A percentile compares a stretch with the other conserved stretches of the same genome.
These are phyloP conservation scores for Ernsta delagoae DNA, from an alignment of 2,888 invertebrate genomes.

Conservation along the genomic window DNA sequence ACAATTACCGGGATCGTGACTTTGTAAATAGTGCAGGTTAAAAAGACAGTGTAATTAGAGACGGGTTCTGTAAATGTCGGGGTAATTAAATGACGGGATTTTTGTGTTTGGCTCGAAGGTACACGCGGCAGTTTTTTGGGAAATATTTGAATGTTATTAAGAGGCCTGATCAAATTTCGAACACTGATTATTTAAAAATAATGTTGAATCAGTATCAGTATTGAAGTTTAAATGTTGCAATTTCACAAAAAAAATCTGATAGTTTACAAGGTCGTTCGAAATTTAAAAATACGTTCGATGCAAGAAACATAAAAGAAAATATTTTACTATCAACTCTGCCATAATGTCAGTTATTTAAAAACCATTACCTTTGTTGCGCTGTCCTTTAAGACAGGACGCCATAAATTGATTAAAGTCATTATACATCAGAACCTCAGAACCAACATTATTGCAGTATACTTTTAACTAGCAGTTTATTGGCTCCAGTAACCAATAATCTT, in stretches of 20 bases:
- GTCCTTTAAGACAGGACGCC: constrained; percentile 14
- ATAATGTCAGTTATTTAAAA: neutral
- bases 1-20: constrained; percentile 75
- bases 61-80: constrained; percentile 48
- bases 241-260: neutral
- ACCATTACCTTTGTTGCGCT: constrained; percentile 7
- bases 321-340: neutral
- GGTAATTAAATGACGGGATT: constrained; percentile 25
- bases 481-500: constrained; percentile 62
- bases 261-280: too few relatives aligned
- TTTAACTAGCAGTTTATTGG: constrained; percentile 51
- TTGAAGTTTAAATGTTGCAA: too few relatives aligned
- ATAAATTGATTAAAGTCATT: constrained; percentile 37
- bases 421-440: constrained; percentile 23
- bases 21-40: constrained; percentile 63
- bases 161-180: neutral
- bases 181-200: too few relatives aligned
- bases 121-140: neutral
- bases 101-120: constrained; percentile 22
- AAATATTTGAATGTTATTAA: neutral
- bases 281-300: too few relatives aligned
- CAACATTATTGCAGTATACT: constrained; percentile 47
- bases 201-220: too few relatives aligned
- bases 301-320: neutral
- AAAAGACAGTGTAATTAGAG: constrained; percentile 63